Conservation (phyloP, 2,113 vertebrate species). For the Sylvilagus bachmani region DNA sequence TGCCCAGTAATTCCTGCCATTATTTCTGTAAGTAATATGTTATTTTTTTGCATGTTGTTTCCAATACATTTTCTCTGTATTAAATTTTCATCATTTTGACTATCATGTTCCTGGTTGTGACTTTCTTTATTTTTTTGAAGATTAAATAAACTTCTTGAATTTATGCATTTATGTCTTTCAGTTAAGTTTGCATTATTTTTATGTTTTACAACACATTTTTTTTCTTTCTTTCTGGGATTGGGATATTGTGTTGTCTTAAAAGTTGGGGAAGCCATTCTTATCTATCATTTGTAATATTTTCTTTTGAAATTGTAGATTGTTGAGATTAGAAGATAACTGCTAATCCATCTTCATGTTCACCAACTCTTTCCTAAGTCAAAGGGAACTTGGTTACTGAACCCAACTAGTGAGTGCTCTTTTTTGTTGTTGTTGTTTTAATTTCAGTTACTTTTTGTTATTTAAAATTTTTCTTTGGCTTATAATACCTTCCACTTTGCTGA, state of each 20-base stretch:
- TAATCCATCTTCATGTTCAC: background rate
- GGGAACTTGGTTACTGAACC: background rate
- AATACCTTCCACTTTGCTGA: background rate
- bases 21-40: background rate
- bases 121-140: background rate
- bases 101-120: background rate
- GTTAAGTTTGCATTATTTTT: background rate
- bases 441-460: background rate
- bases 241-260: background rate
- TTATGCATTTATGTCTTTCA: background rate
- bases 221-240: background rate
- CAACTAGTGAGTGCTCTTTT: background rate
- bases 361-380: background rate
- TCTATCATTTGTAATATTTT: background rate
- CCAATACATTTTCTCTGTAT: background rate
- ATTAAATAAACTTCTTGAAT: background rate
- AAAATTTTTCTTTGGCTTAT: background rate
- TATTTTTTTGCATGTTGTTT: background rate
- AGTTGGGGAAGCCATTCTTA: background rate
- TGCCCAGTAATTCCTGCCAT: background rate
- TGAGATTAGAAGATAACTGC: background rate
- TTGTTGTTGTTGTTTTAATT: background rate
- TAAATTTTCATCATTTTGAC: background rate
- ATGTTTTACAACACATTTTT: background rate
- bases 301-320: background rate